Base-by-base conservation (phyloP, 2,113 vertebrate genomes). In the Lates calcarifer region DNA sequence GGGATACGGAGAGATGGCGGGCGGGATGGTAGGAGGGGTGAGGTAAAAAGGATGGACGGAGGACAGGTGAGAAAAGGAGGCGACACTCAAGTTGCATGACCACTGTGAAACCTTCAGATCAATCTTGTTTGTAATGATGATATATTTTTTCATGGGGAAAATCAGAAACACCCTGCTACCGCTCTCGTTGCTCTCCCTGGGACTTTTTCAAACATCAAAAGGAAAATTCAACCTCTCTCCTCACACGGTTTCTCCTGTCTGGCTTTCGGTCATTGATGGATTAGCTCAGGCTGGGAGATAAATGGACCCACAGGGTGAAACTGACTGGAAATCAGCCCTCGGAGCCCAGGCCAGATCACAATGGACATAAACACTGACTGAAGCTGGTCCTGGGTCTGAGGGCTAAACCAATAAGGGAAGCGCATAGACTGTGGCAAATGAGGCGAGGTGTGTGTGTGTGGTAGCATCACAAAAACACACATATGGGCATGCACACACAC, bases 51-150 rank as follows among this genome's bases (percentile, higher is more conserved):
- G 78, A 80, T 61, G 77, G 67, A 69, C 17, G 28, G 71, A 62
- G 39, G 49, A 64, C 74, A 56, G 85, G 77, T 67, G 85, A 79
- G 83, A 89, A 85, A 87, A 84, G 83, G 80, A 86, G 90, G 87
- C 81, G 91, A 89, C 91, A 93, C 93, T 87, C 85, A 74, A 92
- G 89, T 90, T 94, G 93, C 93, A 94, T 93, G 92, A 93, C 92
- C 93, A 94, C 92, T 93, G 93, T 94, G 92, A 93, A 92, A 90
- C 81, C 91, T 86, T 91, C 79, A 75, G 91, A 93, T 91, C 87
- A 87, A 89, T 85, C 87, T 87, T 81, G 91, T 94, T 93, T 93
- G 85, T 94, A 93, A 86, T 71, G 87, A 92, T 90, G 89, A 91
- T 93, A 90, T 93, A 94, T 93, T 94, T 94, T 94, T 94, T 94